Conservation (phyloP, 2,113 vertebrate species). For the Peromyscus polionotus region DNA sequence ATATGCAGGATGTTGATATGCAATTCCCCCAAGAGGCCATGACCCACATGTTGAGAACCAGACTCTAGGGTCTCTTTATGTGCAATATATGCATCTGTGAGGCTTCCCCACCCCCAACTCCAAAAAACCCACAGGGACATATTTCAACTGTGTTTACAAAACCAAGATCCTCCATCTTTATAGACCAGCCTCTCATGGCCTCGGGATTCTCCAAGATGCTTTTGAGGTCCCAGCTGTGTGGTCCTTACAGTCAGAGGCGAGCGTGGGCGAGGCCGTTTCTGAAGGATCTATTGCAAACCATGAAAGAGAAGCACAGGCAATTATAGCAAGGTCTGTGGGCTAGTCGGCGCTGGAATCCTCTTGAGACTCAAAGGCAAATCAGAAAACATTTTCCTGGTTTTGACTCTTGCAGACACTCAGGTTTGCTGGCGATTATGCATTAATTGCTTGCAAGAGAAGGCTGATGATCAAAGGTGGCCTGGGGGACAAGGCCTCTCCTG, state of each 20-base stretch:
- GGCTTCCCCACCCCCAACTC: background rate
- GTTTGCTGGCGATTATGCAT: constrained; percentile 47
- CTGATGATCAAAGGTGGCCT: constrained; percentile 39
- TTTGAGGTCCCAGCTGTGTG: constrained; percentile 38
- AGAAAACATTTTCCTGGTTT: constrained; percentile 53
- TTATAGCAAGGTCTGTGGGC: constrained; percentile 1
- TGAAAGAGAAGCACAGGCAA: constrained; percentile 28
- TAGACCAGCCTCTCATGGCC: background rate
- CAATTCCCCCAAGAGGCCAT: background rate
- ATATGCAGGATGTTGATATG: background rate
- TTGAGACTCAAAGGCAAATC: constrained; percentile 47
- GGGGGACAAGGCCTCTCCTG: background rate
- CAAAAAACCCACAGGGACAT: background rate
- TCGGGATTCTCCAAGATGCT: background rate
- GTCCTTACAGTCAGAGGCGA: background rate
- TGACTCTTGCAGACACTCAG: constrained; percentile 11
- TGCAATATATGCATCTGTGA: background rate
- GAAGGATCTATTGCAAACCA: constrained; percentile 6
- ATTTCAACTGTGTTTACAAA: background rate
- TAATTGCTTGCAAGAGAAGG: constrained; percentile 48
- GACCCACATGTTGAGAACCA: background rate
- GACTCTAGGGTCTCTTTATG: background rate
- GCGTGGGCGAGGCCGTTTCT: background rate
- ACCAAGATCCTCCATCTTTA: constrained; percentile 27
- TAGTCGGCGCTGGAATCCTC: constrained; percentile 25